phyloP scores from a whole-genome alignment of 2,113 vertebrate genomes.

The Ciconia stormi region DNA sequence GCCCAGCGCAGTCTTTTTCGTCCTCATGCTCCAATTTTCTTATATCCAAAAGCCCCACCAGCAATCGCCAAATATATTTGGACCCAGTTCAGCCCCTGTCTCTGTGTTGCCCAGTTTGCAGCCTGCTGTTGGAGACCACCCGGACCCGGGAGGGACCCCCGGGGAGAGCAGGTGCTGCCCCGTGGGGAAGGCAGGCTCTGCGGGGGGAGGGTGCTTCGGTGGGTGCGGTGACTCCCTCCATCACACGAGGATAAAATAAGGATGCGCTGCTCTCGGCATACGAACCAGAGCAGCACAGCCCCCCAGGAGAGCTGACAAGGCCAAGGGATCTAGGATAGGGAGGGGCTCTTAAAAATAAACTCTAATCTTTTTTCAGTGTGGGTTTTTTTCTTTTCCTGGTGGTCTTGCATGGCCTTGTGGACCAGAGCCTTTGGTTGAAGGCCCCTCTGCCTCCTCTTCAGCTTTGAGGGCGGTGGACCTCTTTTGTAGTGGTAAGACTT shows the following conservation, averaged over 20 bases:
- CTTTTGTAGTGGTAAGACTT: not conserved
- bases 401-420: too few species aligned
- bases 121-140: not conserved
- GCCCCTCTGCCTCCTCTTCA: not conserved
- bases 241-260: too few species aligned
- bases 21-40: not conserved
- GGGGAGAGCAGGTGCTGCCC: not conserved
- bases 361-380: not conserved
- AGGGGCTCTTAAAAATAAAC: not conserved
- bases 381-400: not conserved
- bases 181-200: not conserved
- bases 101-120: not conserved
- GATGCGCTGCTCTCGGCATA: not conserved
- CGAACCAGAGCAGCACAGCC: accelerated
- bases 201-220: too few species aligned
- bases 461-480: not conserved
- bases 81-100: too few species aligned
- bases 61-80: not conserved
- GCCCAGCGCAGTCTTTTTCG: too few species aligned
- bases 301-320: not conserved
- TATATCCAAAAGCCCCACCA: not conserved
- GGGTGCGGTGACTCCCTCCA: not conserved
- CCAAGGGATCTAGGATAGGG: not conserved
- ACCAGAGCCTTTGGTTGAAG: not conserved
- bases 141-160: not conserved